Percentiles rank a stretch among this genome's conserved stretches.
Evolutionary conservation across 2,113 vertebrate genomes (phyloP).

Genomic region (Cettia cetti): DNA sequence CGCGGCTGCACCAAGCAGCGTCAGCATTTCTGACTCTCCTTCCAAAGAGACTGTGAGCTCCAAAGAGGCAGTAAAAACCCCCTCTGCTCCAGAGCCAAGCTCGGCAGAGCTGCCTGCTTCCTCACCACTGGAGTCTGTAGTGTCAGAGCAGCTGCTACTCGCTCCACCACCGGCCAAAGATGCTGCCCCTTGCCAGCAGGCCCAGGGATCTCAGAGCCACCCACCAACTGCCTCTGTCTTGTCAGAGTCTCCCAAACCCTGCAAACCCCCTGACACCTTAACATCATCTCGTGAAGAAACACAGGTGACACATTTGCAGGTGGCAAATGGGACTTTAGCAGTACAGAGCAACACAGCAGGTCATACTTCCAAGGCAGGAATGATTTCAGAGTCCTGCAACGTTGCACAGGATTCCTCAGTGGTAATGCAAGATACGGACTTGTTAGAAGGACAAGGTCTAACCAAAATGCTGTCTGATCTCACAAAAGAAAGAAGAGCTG

Average conservation of each 20-base stretch:
- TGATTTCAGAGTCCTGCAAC: conserved; percentile 28
- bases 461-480: conserved; percentile 73
- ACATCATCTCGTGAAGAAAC: conserved; percentile 7
- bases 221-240: neutral
- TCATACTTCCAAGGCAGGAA: conserved; percentile 52
- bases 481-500: conserved; percentile 61
- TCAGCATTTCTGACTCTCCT: neutral
- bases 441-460: conserved; percentile 73
- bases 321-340: conserved; percentile 27
- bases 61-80: neutral
- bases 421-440: conserved; percentile 53
- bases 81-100: neutral
- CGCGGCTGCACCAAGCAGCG: rapidly evolving
- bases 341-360: conserved; percentile 14
- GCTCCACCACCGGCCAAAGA: conserved; percentile 22
- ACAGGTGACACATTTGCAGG: conserved; percentile 44
- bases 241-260: conserved; percentile 36
- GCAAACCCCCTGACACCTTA: neutral
- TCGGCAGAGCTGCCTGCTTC: neutral
- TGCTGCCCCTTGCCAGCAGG: conserved; percentile 2
- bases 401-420: conserved; percentile 21
- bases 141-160: conserved; percentile 45
- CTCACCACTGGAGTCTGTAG: neutral
- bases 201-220: conserved; percentile 27
- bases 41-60: conserved; percentile 33